Conservation (phyloP, 2,888 invertebrate genomes). For the Orthosia gracilis region DNA sequence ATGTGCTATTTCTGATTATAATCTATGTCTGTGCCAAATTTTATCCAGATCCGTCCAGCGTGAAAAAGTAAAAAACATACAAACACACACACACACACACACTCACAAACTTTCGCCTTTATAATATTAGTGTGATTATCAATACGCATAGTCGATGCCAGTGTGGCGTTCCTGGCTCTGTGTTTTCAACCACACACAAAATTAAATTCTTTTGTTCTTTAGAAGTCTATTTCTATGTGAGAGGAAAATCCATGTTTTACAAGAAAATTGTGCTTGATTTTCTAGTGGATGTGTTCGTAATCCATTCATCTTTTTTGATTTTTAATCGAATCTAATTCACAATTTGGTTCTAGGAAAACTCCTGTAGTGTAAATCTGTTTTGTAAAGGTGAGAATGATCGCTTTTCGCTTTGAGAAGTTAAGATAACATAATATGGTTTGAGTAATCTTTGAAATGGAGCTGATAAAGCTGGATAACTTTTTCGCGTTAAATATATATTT, state of each 20-base stretch:
- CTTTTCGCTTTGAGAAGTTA: not conserved
- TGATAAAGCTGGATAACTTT: not conserved
- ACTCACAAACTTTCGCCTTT: no score
- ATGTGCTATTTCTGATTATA: no score
- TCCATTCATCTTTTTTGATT: conserved; percentile 4
- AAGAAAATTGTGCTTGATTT: not conserved
- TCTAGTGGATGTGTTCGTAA: not conserved
- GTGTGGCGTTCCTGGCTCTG: not conserved
- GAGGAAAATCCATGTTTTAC: not conserved
- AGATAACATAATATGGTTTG: not conserved
- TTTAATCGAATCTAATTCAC: not conserved
- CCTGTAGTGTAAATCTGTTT: not conserved
- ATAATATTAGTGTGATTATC: no score
- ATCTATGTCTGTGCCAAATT: no score
- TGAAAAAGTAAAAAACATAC: no score
- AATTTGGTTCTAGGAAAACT: not conserved
- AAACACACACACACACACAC: no score
- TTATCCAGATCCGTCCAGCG: no score
- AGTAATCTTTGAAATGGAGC: not conserved
- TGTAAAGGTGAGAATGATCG: not conserved
- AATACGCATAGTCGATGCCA: no score
- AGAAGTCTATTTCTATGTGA: not conserved
- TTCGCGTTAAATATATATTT: not conserved
- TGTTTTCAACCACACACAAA: not conserved
- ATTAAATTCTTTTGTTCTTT: not conserved